These are phyloP conservation scores for Scolopax rusticola DNA, from an alignment of 2,797 vertebrate species.

Conservation along the genomic window DNA sequence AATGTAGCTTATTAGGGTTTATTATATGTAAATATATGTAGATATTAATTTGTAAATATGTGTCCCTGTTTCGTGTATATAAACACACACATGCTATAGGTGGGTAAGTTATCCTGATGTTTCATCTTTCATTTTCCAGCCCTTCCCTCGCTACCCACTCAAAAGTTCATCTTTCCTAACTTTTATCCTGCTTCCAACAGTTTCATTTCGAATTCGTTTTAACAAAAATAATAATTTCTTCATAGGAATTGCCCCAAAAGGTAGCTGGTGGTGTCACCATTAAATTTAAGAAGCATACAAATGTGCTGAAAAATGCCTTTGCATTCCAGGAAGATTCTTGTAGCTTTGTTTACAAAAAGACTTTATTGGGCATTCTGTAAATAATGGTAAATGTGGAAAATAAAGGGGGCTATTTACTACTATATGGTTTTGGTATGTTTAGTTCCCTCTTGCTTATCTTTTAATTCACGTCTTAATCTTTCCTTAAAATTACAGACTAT, in stretches of 20 bases:
- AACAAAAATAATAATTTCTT: background rate
- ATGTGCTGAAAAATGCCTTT: background rate
- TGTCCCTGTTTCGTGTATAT: background rate
- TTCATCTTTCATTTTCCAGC: background rate
- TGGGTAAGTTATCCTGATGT: background rate
- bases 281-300: background rate
- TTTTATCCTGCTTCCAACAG: background rate
- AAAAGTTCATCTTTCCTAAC: background rate
- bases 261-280: background rate
- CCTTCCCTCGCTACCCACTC: background rate
- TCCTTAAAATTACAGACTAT: background rate
- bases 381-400: background rate
- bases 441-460: background rate
- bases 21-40: background rate
- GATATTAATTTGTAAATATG: background rate
- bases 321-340: background rate
- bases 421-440: background rate
- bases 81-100: background rate
- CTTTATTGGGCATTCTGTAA: background rate
- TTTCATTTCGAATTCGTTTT: background rate
- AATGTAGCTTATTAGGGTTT: background rate
- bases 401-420: background rate
- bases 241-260: background rate
- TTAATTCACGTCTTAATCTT: background rate
- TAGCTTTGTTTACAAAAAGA: background rate